Evolutionary conservation across 1,140 invertebrate species (phyloP).

Genomic region (Harpegnathos saltator): DNA sequence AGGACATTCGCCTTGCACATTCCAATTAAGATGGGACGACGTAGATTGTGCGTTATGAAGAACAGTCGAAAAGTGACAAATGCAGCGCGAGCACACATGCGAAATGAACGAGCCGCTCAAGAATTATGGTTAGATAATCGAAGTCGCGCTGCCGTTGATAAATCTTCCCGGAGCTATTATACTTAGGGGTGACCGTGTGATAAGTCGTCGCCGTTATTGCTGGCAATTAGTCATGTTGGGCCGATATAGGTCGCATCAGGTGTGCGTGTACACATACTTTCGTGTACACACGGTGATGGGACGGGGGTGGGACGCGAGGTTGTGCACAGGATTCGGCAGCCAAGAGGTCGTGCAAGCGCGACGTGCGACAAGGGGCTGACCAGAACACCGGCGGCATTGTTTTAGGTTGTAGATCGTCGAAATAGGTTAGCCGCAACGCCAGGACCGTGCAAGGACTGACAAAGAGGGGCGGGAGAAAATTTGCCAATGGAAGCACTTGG

Average conservation of each 20-base stretch:
- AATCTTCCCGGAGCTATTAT: conserved; percentile 38
- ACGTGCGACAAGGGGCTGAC: neutral
- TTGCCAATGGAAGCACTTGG: neutral
- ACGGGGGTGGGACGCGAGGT: neutral
- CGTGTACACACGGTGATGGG: neutral
- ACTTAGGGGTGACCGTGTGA: conserved; percentile 30
- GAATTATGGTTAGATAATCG: conserved; percentile 14
- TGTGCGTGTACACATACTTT: conserved; percentile 16
- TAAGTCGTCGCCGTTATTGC: conserved; percentile 58
- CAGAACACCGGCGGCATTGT: conserved; percentile 5
- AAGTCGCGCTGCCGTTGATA: neutral
- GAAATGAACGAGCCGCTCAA: conserved; percentile 1
- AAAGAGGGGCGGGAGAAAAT: conserved; percentile 37
- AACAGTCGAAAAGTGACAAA: neutral
- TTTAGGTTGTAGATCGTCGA: conserved; percentile 13
- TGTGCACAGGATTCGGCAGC: conserved; percentile 4
- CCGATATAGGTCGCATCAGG: conserved; percentile 24
- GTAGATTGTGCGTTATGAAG: neutral
- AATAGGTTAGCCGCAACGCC: conserved; percentile 35
- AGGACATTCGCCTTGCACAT: too few species aligned
- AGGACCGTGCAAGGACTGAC: conserved; percentile 10
- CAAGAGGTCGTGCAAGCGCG: conserved; percentile 22
- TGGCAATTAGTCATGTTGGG: conserved; percentile 57
- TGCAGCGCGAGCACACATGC: neutral
- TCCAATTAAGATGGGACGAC: too few species aligned